A percentile compares a stretch with the other conserved stretches of the same genome.
These are phyloP conservation scores for Stenodera caucasica DNA, from an alignment of 2,888 invertebrate genomes.

Conservation along the genomic window DNA sequence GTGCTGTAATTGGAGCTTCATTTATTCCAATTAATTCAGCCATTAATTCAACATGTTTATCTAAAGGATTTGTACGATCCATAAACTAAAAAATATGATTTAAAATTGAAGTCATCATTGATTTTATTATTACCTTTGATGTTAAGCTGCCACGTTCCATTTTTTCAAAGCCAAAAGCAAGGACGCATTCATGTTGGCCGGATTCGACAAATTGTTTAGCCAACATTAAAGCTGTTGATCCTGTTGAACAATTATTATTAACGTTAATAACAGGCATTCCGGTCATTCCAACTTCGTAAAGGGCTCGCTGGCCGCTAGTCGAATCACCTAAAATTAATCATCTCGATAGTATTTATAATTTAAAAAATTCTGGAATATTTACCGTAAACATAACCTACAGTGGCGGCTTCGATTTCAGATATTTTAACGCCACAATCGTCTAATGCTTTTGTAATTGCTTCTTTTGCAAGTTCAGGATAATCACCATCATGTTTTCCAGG, in stretches of 20 bases:
- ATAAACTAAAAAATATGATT: conserved; percentile 57
- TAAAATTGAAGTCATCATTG: background rate
- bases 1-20: conserved; percentile 85
- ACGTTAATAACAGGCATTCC: conserved; percentile 98
- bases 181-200: conserved; percentile 81
- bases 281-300: conserved; percentile 93
- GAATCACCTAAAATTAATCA: conserved; percentile 73
- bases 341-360: background rate
- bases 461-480: conserved; percentile 94
- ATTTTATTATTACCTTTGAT: conserved; percentile 60
- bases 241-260: conserved; percentile 98
- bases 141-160: conserved; percentile 92
- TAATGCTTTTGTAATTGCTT: conserved; percentile 87
- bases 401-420: conserved; percentile 81
- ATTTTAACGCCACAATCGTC: conserved; percentile 79
- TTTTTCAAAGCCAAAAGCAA: conserved; percentile 97
- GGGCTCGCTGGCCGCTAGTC: conserved; percentile 90
- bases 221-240: conserved; percentile 87
- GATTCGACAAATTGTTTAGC: conserved; percentile 92
- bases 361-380: conserved; percentile 34
- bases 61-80: conserved; percentile 88
- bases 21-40: conserved; percentile 78
- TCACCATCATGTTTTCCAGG: conserved; percentile 82
- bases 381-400: conserved; percentile 91
- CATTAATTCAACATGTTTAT: conserved; percentile 85